Evolutionary conservation across 2,888 invertebrate genomes (phyloP).

Genomic region (Rapana venosa): DNA sequence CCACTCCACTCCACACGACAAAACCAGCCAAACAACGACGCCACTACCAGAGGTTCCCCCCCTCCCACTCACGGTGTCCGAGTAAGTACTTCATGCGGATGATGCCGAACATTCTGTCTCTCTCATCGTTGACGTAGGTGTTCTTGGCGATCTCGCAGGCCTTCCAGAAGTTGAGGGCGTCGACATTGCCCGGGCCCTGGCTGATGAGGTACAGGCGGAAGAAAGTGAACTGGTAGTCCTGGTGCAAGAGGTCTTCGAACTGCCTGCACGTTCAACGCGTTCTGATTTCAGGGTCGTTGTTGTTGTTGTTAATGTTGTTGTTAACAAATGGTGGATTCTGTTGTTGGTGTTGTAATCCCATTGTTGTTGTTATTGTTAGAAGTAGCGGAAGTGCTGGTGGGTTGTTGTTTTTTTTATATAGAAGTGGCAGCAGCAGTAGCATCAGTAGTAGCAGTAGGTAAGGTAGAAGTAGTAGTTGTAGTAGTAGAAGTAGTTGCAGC

Average conservation of each 20-base stretch:
- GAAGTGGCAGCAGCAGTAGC: no score
- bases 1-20: not conserved
- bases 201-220: slow-evolving; percentile 24
- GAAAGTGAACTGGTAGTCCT: not conserved
- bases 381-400: no score
- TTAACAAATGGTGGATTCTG: no score
- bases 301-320: not conserved
- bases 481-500: no score
- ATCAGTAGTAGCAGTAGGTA: no score
- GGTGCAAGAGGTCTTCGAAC: not conserved
- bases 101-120: not conserved
- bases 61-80: not conserved
- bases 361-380: no score
- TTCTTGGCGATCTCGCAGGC: slow-evolving; percentile 16
- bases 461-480: no score
- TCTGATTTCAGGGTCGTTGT: not conserved
- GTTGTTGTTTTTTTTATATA: no score
- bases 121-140: not conserved
- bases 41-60: not conserved
- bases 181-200: not conserved
- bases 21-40: no score
- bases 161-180: slow-evolving; percentile 30
- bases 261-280: not conserved
- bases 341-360: no score
- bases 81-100: not conserved